Conservation (phyloP, 1,140 invertebrate genomes). For the Uloborus diversus region DNA sequence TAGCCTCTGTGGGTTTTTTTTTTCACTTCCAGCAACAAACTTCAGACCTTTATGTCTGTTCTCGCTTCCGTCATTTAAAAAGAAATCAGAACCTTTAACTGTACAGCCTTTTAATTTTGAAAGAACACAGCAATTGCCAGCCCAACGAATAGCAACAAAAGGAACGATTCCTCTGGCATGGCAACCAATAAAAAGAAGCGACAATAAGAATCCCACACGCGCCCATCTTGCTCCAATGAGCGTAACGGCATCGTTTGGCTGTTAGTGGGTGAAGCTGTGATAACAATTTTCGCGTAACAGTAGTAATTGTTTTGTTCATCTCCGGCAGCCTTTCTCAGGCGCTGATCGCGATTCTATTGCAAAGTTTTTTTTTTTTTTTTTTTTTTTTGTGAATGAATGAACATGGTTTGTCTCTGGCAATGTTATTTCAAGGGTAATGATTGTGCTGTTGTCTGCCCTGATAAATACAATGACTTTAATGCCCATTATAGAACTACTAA, state of each 20-base stretch:
- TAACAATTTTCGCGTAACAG: background rate
- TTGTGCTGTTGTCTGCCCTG: no score
- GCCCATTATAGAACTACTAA: no score
- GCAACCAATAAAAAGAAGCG: constrained; percentile 27
- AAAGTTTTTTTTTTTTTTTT: background rate
- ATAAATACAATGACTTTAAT: no score
- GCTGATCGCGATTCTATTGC: background rate
- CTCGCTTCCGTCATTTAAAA: no score
- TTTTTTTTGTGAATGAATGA: background rate
- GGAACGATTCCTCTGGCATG: background rate
- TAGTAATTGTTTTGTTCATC: constrained; percentile 13
- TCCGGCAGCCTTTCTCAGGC: background rate
- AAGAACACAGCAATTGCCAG: no score
- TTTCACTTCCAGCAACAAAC: no score
- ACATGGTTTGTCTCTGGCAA: no score
- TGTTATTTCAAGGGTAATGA: no score
- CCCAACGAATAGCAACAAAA: background rate
- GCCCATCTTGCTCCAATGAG: constrained; percentile 4
- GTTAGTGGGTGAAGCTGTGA: background rate
- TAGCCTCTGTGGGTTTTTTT: no score
- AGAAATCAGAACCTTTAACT: no score
- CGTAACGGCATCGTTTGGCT: constrained; percentile 2
- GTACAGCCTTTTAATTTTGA: no score
- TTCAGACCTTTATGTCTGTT: no score
- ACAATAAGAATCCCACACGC: constrained; percentile 3